Base-by-base conservation (phyloP, 2,797 vertebrate species). In the Myripristis jacobus region DNA sequence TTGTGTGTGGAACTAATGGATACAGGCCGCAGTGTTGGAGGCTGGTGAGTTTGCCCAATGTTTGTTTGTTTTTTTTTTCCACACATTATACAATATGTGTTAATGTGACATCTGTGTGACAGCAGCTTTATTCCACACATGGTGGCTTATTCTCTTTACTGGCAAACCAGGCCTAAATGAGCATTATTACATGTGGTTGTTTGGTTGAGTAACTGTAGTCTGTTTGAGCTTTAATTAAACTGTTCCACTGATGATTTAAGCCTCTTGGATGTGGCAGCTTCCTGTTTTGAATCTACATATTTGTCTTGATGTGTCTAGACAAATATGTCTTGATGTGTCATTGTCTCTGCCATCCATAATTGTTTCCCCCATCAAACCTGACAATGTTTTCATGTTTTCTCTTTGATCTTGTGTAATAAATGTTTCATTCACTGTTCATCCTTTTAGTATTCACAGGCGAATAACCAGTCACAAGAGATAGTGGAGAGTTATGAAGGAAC, bases 1-100 rank as follows among this genome's bases (percentile, higher is more conserved):
- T 94, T 54, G 92, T 94, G 12, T 95, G 94, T 62, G 93, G 92
- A 2, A 93, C 93, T 1, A 94, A 93, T 25, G 91, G 89, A 75
- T 21, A 58, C 15, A 73, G 59, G 2, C 93, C 93, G 0, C 75
- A 18, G 51, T 95, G 94, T 46, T 93, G 93, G 94, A 91, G 85
- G 9, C 71, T 94, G 75, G 94, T 94, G 36, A 88, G 92, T 87
- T 15, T 27, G 15, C n/a, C 18, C 16, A 19, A 4, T 27, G 7
- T 5, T 34, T 29, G n/a, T n/a, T n/a, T n/a, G n/a, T n/a, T n/a
- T n/a, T n/a, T n/a, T n/a, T n/a, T n/a, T n/a, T n/a, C n/a, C 9
- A 59, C 24, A 41, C 1, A 18, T 21, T 6, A 25, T 13, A 5
- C 0, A 48, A 57, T 24, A 19, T 29, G 0, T 66, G 18, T 47